Conservation (phyloP, 92 coral and sea anemone species). For the Heliopora coerulea region DNA sequence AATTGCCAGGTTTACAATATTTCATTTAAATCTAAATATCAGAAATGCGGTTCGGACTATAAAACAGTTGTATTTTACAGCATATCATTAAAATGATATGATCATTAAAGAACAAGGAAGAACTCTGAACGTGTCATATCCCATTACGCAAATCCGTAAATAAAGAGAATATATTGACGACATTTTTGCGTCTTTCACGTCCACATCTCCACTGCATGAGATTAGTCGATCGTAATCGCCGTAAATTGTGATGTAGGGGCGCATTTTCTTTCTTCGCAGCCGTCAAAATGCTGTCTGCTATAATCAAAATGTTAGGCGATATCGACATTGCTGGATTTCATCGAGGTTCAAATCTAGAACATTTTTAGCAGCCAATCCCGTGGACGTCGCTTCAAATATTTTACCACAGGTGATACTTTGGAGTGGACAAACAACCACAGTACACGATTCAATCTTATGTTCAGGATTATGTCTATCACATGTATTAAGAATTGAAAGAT, state of each 20-base stretch:
- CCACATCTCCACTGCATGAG: slow-evolving; percentile 41
- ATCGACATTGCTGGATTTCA: slow-evolving; percentile 35
- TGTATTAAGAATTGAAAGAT: neutral
- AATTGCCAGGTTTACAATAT: no score
- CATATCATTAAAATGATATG: no score
- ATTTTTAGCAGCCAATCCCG: slow-evolving; percentile 23
- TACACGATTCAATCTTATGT: neutral
- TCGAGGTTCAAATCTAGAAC: slow-evolving; percentile 4
- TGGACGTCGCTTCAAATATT: slow-evolving; percentile 21
- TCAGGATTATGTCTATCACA: neutral
- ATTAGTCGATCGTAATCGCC: slow-evolving; percentile 40
- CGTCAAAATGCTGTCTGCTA: slow-evolving; percentile 44
- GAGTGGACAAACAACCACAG: slow-evolving; percentile 10
- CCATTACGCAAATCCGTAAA: no score
- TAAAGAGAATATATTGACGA: no score
- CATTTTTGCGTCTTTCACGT: slow-evolving; percentile 37
- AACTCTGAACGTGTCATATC: no score
- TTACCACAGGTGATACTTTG: slow-evolving; percentile 20
- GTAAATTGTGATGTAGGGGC: slow-evolving; percentile 40
- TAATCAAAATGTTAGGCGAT: slow-evolving; percentile 44
- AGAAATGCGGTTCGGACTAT: no score
- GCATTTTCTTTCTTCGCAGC: slow-evolving; percentile 20
- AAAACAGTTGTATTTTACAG: neutral
- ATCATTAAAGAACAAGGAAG: no score
- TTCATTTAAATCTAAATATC: no score